Conservation (phyloP, 2,797 vertebrate species). For the Morus bassanus region DNA sequence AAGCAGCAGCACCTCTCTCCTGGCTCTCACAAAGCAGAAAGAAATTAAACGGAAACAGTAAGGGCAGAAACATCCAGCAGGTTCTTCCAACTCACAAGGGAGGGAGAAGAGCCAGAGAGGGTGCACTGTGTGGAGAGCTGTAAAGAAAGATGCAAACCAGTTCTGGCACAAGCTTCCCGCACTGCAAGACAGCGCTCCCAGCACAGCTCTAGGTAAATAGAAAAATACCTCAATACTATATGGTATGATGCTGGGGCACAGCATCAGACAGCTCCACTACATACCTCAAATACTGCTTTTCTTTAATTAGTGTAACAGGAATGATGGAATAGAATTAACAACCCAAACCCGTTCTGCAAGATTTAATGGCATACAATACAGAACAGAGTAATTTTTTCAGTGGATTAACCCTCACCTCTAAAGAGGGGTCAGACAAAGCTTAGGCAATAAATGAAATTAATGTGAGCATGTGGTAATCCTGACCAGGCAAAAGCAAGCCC, state of each 20-base stretch:
- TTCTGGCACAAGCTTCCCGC: background rate
- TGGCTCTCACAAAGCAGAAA: background rate
- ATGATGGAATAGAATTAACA: background rate
- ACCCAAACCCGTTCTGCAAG: background rate
- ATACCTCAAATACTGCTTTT: background rate
- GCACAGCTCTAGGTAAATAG: background rate
- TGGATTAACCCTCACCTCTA: constrained; percentile 13
- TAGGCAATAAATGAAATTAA: constrained; percentile 8
- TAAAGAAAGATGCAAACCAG: background rate
- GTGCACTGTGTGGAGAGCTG: background rate
- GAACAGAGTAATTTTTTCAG: constrained; percentile 1
- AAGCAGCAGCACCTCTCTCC: background rate
- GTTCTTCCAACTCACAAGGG: background rate
- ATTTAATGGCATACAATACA: background rate
- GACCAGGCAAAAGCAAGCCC: background rate
- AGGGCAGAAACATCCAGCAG: background rate
- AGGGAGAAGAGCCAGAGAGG: background rate
- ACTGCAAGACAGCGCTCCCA: background rate
- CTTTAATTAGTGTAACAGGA: background rate
- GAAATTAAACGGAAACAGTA: background rate
- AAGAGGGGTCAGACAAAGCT: background rate
- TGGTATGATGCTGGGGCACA: background rate
- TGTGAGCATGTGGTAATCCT: background rate
- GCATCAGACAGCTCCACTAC: background rate
- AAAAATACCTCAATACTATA: background rate